Conservation (phyloP, 2,113 vertebrate genomes). For the Tragelaphus imberbis region DNA sequence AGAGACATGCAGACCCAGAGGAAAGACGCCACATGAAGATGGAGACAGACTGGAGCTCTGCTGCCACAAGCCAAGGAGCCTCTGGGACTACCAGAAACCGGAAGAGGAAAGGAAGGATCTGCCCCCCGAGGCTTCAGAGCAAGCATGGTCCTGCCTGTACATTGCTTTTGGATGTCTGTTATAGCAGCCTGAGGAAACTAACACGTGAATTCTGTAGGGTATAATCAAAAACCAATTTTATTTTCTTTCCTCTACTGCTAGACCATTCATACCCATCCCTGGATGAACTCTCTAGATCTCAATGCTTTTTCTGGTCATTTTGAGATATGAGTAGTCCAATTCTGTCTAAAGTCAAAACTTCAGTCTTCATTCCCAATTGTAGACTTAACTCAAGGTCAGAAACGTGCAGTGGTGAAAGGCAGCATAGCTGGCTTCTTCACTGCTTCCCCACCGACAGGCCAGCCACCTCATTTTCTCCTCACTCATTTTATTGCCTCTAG, state of each 20-base stretch:
- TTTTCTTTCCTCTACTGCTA: neutral
- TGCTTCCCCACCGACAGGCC: neutral
- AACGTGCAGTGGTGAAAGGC: neutral
- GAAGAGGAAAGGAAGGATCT: neutral
- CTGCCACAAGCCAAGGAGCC: neutral
- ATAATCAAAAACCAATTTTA: neutral
- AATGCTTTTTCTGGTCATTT: neutral
- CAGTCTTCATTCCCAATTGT: neutral
- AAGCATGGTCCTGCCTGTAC: neutral
- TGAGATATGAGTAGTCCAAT: neutral
- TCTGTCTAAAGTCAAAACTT: neutral
- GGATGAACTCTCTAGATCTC: neutral
- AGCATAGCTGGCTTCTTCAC: neutral
- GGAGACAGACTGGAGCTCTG: neutral
- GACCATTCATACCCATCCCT: neutral
- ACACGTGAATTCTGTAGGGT: neutral
- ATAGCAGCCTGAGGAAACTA: neutral
- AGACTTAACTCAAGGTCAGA: neutral
- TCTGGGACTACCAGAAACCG: neutral
- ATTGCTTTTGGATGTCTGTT: neutral
- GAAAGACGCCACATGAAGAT: neutral
- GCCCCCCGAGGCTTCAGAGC: neutral
- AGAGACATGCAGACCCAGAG: neutral
- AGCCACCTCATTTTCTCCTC: no score
- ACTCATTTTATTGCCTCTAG: neutral